Evolutionary conservation across 2,888 invertebrate species (phyloP), one percentile per base, ranked within the genome.

Genomic region (Trilocha varians): DNA sequence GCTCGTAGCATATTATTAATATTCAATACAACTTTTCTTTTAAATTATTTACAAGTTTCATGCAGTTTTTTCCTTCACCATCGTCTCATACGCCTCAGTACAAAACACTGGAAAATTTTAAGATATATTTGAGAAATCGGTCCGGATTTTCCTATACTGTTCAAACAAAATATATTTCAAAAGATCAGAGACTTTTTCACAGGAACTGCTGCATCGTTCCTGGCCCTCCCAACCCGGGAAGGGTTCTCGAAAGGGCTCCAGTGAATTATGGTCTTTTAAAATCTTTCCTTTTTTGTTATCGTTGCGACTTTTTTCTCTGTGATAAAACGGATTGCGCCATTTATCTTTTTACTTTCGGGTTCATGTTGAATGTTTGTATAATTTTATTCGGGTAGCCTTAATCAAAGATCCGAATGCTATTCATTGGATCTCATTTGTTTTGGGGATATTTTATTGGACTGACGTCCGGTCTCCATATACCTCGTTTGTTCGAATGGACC

Each of bases 231-330:
- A 16, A 8, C 42, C 32, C 42, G 11, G 37, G 66, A 71, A 75
- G 73, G 73, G 75, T 70, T 72, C 55, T 46, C 46, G 41, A 35
- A 39, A 58, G 59, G 58, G 57, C 53, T 50, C 48, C 58, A 51
- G 67, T 78, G 72, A 79, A 67, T 74, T 78, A 78, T 77, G 57
- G 70, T 68, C 75, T 68, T 78, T 79, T 76, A 78, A 79, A 79
- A 78, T 72, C 74, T 76, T 76, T 50, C 39, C 37, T 70, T 66
- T 68, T 75, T 71, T 77, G 71, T 78, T 76, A 75, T 70, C 75
- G 65, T 64, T 66, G 69, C 56, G 72, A 73, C 70, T 74, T 76
- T 68, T 47, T 67, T 69, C 59, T 50, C 66, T 57, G 60, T 70
- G 77, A 76, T 79, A 78, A 77, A 77, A 62, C 59, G 71, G 76